phyloP scores from a whole-genome alignment of 2,888 invertebrate genomes.

The Aspidiotus destructor region DNA sequence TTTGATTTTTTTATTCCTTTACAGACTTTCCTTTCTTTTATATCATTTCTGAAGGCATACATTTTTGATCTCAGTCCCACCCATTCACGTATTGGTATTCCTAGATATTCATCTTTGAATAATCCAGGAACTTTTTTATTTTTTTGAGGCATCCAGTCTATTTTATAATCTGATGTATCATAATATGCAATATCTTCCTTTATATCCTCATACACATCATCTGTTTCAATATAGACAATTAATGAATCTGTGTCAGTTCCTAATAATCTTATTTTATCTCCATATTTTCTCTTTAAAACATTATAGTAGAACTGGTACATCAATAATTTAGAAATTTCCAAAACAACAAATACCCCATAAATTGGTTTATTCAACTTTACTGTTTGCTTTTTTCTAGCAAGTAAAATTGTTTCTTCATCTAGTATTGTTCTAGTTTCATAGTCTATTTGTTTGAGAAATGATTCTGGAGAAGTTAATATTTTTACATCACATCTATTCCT shows the following conservation, averaged over 20 bases:
- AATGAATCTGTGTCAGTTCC: conserved; percentile 18
- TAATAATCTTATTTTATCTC: conserved; percentile 21
- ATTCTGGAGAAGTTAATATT: conserved; percentile 12
- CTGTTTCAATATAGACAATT: conserved; percentile 11
- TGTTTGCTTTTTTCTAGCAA: conserved; percentile 12
- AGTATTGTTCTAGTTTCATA: conserved; percentile 18
- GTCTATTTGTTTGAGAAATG: conserved; percentile 6
- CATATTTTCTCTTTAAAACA: conserved; percentile 8
- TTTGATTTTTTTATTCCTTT: conserved; percentile 15
- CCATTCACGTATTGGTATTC: conserved; percentile 12
- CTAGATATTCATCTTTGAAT: conserved; percentile 22
- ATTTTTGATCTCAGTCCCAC: conserved; percentile 12
- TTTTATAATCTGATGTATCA: conserved; percentile 22
- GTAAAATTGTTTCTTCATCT: conserved; percentile 14
- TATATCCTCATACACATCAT: conserved; percentile 5
- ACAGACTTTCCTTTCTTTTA: conserved; percentile 12
- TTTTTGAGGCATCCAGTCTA: conserved; percentile 11
- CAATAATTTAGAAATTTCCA: background rate
- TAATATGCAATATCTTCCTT: conserved; percentile 17
- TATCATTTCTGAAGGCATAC: conserved; percentile 17
- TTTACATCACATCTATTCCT: conserved; percentile 11
- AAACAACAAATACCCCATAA: conserved; percentile 14
- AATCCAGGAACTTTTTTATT: conserved; percentile 20
- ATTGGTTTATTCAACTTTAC: conserved; percentile 11
- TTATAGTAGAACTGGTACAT: conserved; percentile 16